These are phyloP conservation scores for Semaprochilodus insignis DNA, from an alignment of 2,797 vertebrate species.

Conservation along the genomic window DNA sequence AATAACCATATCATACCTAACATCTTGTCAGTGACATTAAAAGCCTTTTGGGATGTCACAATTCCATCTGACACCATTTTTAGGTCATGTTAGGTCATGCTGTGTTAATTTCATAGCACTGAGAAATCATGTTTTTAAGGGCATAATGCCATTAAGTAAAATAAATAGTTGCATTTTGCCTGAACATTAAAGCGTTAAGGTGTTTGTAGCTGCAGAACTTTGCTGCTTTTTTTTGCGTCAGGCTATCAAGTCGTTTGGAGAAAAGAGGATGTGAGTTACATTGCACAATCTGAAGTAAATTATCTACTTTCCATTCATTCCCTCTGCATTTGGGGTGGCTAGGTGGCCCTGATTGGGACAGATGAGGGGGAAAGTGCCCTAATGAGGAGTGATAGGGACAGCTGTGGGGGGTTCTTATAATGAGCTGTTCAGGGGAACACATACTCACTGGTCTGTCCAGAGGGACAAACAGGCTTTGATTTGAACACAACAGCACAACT, in stretches of 20 bases:
- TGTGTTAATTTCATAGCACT: neutral
- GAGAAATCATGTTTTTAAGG: neutral
- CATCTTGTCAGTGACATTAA: neutral
- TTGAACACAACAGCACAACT: neutral
- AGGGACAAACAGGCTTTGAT: conserved; percentile 6
- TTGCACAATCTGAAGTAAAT: conserved; percentile 3
- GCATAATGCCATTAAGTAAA: no score
- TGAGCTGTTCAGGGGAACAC: conserved; percentile 27
- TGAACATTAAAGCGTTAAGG: neutral
- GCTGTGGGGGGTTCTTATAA: conserved; percentile 39
- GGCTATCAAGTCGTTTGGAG: neutral
- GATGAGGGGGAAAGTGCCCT: conserved; percentile 51
- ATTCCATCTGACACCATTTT: neutral
- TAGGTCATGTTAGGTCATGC: neutral
- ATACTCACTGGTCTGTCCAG: conserved; percentile 17
- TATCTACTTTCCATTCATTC: conserved; percentile 2
- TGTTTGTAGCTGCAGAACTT: neutral
- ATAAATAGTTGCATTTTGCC: neutral
- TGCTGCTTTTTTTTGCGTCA: neutral
- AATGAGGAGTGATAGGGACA: conserved; percentile 52
- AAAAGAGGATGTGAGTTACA: neutral
- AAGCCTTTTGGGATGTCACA: neutral
- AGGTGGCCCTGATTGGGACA: conserved; percentile 58
- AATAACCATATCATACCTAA: neutral
- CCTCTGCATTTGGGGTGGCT: conserved; percentile 17